Conservation (phyloP, 2,888 invertebrate genomes). For the Panzeria rudis region DNA sequence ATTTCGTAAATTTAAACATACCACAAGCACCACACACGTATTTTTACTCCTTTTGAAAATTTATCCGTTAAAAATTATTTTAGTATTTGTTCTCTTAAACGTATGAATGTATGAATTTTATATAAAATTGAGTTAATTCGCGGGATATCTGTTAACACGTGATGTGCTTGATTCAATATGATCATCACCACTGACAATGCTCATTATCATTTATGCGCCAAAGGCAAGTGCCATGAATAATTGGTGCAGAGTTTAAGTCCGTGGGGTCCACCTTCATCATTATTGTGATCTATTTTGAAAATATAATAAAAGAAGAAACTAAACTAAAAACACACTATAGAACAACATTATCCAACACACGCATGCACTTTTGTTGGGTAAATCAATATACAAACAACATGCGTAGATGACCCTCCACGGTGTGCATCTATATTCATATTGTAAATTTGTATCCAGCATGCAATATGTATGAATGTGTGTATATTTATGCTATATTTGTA, state of each 20-base stretch:
- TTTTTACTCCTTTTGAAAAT: slow-evolving; percentile 1
- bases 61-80: slow-evolving; percentile 3
- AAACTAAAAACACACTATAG: background rate
- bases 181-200: slow-evolving; percentile 62
- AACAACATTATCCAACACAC: background rate
- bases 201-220: slow-evolving; percentile 47
- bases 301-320: background rate
- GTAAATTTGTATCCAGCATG: background rate
- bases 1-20: slow-evolving; percentile 42
- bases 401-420: slow-evolving; percentile 54
- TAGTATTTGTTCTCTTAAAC: background rate
- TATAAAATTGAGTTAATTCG: slow-evolving; percentile 36
- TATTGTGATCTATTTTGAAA: slow-evolving; percentile 43
- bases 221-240: slow-evolving; percentile 41
- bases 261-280: slow-evolving; percentile 71
- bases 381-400: slow-evolving; percentile 1
- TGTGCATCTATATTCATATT: background rate
- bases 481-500: background rate
- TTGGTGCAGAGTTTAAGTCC: slow-evolving; percentile 57
- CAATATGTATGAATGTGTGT: too few species aligned
- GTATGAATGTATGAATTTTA: background rate
- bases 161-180: slow-evolving; percentile 62
- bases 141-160: slow-evolving; percentile 53
- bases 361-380: slow-evolving; percentile 15
- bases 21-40: slow-evolving; percentile 30